phyloP scores from a whole-genome alignment of 2,888 invertebrate genomes.

The Polylopha cassiicola region DNA sequence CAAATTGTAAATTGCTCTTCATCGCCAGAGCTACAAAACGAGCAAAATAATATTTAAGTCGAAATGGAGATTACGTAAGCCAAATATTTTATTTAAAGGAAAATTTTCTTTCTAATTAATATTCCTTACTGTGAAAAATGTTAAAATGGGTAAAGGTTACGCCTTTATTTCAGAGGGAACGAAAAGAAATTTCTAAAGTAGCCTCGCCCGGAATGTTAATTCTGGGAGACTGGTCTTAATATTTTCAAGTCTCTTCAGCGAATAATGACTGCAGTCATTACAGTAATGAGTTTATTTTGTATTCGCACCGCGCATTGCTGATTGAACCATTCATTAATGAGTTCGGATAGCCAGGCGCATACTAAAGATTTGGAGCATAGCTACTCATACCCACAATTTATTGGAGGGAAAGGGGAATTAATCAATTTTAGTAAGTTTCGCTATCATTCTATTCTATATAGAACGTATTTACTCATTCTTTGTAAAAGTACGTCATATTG shows the following conservation, averaged over 20 bases:
- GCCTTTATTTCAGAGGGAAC: slow-evolving; percentile 46
- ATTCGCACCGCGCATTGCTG: slow-evolving; percentile 23
- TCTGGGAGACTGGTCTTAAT: slow-evolving; percentile 35
- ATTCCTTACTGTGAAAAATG: slow-evolving; percentile 40
- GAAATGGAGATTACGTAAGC: not conserved
- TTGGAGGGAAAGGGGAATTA: not conserved
- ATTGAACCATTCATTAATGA: slow-evolving; percentile 25
- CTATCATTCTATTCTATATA: too few relatives aligned
- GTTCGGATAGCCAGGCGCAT: slow-evolving; percentile 19
- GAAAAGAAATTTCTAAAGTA: slow-evolving; percentile 42
- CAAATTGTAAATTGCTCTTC: not conserved
- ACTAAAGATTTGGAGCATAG: slow-evolving; percentile 17
- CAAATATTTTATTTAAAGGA: slow-evolving; percentile 12
- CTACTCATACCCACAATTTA: slow-evolving; percentile 4
- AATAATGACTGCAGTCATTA: slow-evolving; percentile 30
- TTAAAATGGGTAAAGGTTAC: slow-evolving; percentile 46
- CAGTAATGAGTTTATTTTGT: slow-evolving; percentile 36
- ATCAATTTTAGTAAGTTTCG: slow-evolving; percentile 1
- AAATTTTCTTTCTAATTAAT: slow-evolving; percentile 35
- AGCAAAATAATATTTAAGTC: not conserved
- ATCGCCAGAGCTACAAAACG: not conserved
- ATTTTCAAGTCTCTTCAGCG: slow-evolving; percentile 38
- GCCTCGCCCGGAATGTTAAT: slow-evolving; percentile 47
- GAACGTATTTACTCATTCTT: too few relatives aligned
- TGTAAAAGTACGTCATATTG: too few relatives aligned